Evolutionary conservation across 2,797 vertebrate species (phyloP).

Genomic region (Sternotherus odoratus): DNA sequence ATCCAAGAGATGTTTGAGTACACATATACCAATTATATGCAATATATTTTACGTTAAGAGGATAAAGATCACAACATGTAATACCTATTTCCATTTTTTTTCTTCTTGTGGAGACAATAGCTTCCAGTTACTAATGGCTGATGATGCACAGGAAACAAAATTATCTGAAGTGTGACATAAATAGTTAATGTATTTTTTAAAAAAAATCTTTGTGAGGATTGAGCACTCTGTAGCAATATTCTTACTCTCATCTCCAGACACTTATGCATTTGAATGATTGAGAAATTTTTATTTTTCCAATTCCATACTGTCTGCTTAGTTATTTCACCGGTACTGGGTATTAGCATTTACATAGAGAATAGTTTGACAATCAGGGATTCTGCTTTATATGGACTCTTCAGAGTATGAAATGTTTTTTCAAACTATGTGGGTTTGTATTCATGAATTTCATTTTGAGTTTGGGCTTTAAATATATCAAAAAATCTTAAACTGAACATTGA

Average conservation of each 20-base stretch:
- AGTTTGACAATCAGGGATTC: background rate
- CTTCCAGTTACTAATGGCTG: background rate
- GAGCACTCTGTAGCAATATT: background rate
- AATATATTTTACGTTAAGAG: background rate
- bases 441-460: background rate
- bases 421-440: background rate
- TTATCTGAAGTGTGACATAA: background rate
- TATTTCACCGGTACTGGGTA: background rate
- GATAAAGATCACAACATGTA: background rate
- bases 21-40: background rate
- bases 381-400: background rate
- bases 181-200: background rate
- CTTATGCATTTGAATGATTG: background rate
- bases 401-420: background rate
- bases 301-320: background rate
- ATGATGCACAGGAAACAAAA: fast-evolving
- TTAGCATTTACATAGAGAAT: background rate
- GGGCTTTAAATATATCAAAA: background rate
- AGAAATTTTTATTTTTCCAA: background rate
- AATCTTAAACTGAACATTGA: background rate
- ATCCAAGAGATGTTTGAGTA: background rate
- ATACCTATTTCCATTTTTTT: background rate
- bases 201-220: background rate
- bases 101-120: background rate
- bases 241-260: background rate